phyloP scores from a whole-genome alignment of 2,888 invertebrate species.

The Scaptomyza reducta region DNA sequence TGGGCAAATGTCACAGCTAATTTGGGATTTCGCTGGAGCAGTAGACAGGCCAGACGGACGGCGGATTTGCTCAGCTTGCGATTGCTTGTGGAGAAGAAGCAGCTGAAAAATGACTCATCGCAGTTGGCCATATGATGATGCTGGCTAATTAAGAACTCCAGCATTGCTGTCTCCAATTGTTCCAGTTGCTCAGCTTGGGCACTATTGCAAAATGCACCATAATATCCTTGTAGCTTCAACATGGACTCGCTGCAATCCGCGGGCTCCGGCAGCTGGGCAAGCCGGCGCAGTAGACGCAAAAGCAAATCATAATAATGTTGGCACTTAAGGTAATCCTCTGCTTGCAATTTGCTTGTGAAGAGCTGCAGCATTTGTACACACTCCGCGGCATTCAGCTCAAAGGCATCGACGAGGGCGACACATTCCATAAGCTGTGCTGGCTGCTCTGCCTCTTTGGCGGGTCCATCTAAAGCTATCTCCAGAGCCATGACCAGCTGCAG shows the following conservation, averaged over 20 bases:
- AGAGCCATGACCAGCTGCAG: constrained; percentile 80
- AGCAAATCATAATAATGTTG: constrained; percentile 85
- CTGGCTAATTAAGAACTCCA: constrained; percentile 86
- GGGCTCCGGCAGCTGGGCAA: constrained; percentile 81
- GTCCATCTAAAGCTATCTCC: constrained; percentile 55
- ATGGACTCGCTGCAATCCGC: constrained; percentile 81
- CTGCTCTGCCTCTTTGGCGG: not conserved
- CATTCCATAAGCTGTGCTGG: constrained; percentile 62
- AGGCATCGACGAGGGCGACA: constrained; percentile 74
- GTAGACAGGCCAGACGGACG: constrained; percentile 86
- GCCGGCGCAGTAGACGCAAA: constrained; percentile 85
- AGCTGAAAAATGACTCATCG: constrained; percentile 85
- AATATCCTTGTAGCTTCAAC: constrained; percentile 84
- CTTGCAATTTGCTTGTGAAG: constrained; percentile 81
- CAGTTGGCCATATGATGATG: constrained; percentile 86
- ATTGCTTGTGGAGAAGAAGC: constrained; percentile 84
- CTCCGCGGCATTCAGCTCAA: constrained; percentile 72
- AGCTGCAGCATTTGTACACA: constrained; percentile 76
- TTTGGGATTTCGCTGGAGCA: constrained; percentile 85
- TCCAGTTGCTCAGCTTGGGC: constrained; percentile 84
- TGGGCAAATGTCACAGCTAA: constrained; percentile 57
- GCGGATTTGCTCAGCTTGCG: constrained; percentile 86
- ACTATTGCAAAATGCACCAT: constrained; percentile 83
- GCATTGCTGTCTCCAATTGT: constrained; percentile 86
- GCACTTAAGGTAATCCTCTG: constrained; percentile 77